These are phyloP conservation scores for Lerema accius DNA, from an alignment of 1,140 invertebrate species.

Conservation along the genomic window DNA sequence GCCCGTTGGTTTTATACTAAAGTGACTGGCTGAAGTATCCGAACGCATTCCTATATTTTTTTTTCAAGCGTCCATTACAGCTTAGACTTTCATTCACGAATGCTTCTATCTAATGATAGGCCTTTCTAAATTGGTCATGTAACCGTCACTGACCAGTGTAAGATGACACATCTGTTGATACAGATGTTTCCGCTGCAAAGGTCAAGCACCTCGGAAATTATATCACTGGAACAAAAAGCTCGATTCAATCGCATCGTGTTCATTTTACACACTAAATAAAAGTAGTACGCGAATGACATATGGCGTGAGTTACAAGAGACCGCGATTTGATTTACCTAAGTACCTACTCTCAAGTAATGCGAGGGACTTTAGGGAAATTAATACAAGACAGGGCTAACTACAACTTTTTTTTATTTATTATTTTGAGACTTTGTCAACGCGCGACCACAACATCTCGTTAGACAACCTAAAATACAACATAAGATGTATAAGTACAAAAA, in stretches of 20 bases:
- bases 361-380: too few relatives aligned
- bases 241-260: background rate
- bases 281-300: background rate
- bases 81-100: conserved; percentile 1
- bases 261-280: conserved; percentile 2
- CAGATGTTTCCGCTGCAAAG: background rate
- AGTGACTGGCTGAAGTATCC: conserved; percentile 52
- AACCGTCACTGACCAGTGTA: conserved; percentile 4
- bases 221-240: conserved; percentile 18
- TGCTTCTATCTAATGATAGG: conserved; percentile 1
- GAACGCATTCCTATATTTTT: conserved; percentile 38
- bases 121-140: conserved; percentile 20
- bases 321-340: too few relatives aligned
- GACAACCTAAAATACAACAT: too few relatives aligned
- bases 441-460: too few relatives aligned
- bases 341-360: too few relatives aligned
- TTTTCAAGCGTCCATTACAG: conserved; percentile 8
- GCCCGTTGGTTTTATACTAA: conserved; percentile 54
- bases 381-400: too few relatives aligned
- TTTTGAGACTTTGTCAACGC: too few relatives aligned
- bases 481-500: too few relatives aligned
- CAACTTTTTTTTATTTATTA: too few relatives aligned
- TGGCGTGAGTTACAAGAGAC: background rate
- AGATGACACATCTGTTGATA: background rate
- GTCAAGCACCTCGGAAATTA: conserved; percentile 6